Conservation (phyloP, 1,140 invertebrate species). For the Diprion similis region DNA sequence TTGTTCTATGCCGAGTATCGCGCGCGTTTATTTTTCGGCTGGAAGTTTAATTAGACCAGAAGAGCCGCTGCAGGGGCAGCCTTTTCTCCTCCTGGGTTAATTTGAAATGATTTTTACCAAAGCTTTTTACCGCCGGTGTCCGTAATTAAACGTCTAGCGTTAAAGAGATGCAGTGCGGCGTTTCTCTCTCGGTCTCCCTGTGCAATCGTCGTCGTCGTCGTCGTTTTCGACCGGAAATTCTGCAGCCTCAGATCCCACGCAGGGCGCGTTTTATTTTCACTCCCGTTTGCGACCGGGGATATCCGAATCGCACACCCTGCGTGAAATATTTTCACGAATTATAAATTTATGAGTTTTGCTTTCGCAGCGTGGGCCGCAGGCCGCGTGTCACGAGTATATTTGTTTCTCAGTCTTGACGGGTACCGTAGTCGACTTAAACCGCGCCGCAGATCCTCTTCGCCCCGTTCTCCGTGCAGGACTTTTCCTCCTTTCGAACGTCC, state of each 20-base stretch:
- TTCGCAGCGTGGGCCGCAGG: not conserved
- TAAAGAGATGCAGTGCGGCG: slow-evolving; percentile 27
- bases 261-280: slow-evolving; percentile 20
- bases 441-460: no score
- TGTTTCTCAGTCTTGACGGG: not conserved
- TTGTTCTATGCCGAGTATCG: slow-evolving; percentile 10
- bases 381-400: slow-evolving; percentile 3
- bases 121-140: slow-evolving; percentile 32
- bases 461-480: no score
- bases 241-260: no score
- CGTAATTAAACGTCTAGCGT: slow-evolving; percentile 42
- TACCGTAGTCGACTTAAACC: not conserved
- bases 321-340: slow-evolving; percentile 51
- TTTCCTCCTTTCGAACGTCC: no score
- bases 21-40: slow-evolving; percentile 40
- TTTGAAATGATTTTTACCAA: slow-evolving; percentile 53
- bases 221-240: slow-evolving; percentile 3
- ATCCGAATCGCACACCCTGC: slow-evolving; percentile 48
- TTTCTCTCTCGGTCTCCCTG: slow-evolving; percentile 24
- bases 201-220: not conserved
- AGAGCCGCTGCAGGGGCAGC: slow-evolving; percentile 25
- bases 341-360: slow-evolving; percentile 41
- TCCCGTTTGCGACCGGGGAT: slow-evolving; percentile 33
- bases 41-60: slow-evolving; percentile 52
- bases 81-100: slow-evolving; percentile 28